phyloP scores from a whole-genome alignment of 2,797 vertebrate species.

The Galago senegalensis region DNA sequence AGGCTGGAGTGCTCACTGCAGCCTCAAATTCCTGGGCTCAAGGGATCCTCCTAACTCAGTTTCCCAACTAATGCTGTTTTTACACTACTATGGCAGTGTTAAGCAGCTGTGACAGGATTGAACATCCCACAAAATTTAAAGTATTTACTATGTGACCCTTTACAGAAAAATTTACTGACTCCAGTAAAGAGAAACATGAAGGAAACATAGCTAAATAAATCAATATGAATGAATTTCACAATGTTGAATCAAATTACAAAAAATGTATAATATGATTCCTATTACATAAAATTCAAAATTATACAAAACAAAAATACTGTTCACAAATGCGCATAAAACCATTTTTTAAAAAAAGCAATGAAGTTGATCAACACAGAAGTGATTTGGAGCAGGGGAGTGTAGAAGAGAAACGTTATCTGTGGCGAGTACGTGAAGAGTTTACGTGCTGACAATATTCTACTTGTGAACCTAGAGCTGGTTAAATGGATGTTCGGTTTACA shows the following conservation, averaged over 20 bases:
- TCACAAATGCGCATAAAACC: not conserved
- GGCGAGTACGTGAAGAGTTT: not conserved
- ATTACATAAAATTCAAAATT: constrained; percentile 42
- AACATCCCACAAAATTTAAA: constrained; percentile 8
- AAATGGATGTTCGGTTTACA: not conserved
- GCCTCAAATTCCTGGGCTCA: not conserved
- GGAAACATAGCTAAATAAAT: constrained; percentile 30
- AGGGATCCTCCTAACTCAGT: not conserved
- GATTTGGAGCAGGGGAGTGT: not conserved
- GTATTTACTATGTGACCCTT: not conserved
- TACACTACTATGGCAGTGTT: not conserved
- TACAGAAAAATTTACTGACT: not conserved
- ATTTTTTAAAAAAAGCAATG: not conserved
- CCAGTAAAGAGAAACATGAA: not conserved
- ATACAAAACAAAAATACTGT: not conserved
- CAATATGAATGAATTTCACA: not conserved
- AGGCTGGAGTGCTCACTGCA: not conserved
- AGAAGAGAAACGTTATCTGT: not conserved
- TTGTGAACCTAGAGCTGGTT: not conserved
- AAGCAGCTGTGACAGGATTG: not conserved
- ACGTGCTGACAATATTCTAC: not conserved
- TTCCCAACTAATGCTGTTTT: not conserved
- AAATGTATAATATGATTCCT: not conserved
- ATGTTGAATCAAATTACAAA: constrained; percentile 31
- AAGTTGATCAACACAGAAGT: not conserved